Conservation (phyloP, 1,140 invertebrate genomes). For the Heliconius hermathena region DNA sequence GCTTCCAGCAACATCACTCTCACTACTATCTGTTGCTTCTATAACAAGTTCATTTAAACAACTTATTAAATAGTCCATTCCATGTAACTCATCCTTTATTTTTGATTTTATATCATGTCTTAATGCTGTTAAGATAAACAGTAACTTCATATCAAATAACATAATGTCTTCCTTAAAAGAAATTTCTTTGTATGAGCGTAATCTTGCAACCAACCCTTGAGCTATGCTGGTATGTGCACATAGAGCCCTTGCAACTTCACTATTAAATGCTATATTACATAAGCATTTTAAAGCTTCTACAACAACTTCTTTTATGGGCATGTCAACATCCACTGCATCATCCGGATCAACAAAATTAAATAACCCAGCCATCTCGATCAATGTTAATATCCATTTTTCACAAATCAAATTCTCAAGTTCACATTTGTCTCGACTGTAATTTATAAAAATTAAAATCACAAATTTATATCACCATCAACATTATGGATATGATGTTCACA, state of each 20-base stretch:
- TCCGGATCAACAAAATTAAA: slow-evolving; percentile 70
- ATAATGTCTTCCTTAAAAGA: slow-evolving; percentile 87
- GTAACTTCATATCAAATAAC: slow-evolving; percentile 93
- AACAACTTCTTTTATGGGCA: slow-evolving; percentile 71
- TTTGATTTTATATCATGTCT: slow-evolving; percentile 86
- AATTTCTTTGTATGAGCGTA: slow-evolving; percentile 85
- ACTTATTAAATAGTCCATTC: slow-evolving; percentile 90
- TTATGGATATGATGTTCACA: not conserved
- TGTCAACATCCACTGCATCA: slow-evolving; percentile 54
- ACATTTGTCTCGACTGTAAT: slow-evolving; percentile 88
- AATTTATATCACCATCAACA: not conserved
- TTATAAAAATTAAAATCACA: not conserved
- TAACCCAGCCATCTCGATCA: slow-evolving; percentile 86
- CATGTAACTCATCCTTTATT: slow-evolving; percentile 90
- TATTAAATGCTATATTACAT: slow-evolving; percentile 95
- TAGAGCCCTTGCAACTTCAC: slow-evolving; percentile 85
- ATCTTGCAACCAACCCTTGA: slow-evolving; percentile 87
- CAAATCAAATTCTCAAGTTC: slow-evolving; percentile 87
- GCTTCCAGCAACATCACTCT: slow-evolving; percentile 52
- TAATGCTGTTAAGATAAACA: slow-evolving; percentile 94
- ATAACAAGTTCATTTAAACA: slow-evolving; percentile 89
- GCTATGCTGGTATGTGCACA: slow-evolving; percentile 88
- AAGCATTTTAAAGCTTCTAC: slow-evolving; percentile 93
- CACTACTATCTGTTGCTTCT: slow-evolving; percentile 58
- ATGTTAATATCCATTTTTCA: slow-evolving; percentile 84